Conservation (phyloP, 2,797 vertebrate genomes). For the Gambusia yucatana region DNA sequence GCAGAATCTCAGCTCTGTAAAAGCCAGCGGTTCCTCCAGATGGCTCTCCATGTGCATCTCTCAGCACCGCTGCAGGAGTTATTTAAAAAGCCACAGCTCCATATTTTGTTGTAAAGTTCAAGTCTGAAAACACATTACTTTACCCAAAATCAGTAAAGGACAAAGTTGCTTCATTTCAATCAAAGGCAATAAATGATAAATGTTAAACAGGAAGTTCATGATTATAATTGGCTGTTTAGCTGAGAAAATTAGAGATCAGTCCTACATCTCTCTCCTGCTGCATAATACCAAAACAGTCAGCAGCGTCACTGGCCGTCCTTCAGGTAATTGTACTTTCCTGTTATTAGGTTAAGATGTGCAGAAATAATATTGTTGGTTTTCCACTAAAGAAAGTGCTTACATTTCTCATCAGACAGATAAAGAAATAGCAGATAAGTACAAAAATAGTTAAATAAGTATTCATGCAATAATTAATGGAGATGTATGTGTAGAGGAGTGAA, state of each 20-base stretch:
- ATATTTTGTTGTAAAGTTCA: conserved; percentile 22
- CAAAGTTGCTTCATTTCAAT: neutral
- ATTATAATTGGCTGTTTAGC: neutral
- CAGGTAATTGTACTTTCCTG: neutral
- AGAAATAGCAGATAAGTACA: neutral
- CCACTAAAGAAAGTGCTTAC: neutral
- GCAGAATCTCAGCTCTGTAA: conserved; percentile 34
- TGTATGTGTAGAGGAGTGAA: neutral
- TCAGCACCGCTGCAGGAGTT: conserved; percentile 36
- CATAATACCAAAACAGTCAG: neutral
- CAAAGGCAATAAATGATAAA: neutral
- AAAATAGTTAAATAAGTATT: neutral
- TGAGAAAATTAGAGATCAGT: neutral
- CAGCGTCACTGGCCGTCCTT: neutral
- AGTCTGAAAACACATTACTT: conserved; percentile 25
- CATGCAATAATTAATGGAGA: neutral
- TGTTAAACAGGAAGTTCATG: neutral
- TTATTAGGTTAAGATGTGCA: neutral
- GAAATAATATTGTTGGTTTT: neutral
- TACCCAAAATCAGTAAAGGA: neutral
- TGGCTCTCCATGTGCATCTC: conserved; percentile 48
- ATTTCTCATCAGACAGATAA: neutral
- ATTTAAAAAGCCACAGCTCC: conserved; percentile 44
- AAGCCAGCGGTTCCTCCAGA: conserved; percentile 57
- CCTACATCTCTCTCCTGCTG: neutral